Base-by-base conservation (phyloP, 2,797 vertebrate genomes). In the Spinus olivaceus region DNA sequence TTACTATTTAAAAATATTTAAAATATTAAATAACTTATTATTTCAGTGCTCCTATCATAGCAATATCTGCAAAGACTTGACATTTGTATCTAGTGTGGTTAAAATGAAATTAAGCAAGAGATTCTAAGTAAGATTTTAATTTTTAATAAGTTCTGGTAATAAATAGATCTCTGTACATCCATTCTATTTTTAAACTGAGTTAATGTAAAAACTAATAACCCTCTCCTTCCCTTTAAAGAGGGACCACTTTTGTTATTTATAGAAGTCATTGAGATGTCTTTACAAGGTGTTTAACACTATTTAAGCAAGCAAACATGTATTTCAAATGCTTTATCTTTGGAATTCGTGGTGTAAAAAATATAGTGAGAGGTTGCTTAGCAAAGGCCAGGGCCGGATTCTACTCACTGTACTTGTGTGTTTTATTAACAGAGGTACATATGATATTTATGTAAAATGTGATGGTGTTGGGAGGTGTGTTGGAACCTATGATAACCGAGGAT, bases 401-500 rank as follows among this genome's bases (percentile, higher is more conserved):
- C 47, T 95, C 2, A 86, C 9, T 83, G 24, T 79, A 14, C 89
- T 88, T 92, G 20, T 86, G 1, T 93, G 14, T 93, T 89, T 93
- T 88, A 79, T 95, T 84, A 94, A 93, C 98, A 99, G 99, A 90
- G 99, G 99, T 85, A 99, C 96, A 4, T 99, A 98, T 81, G 98
- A 99, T 94, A 99, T 99, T 96, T 99, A 98, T 60, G 98, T 99
- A 91, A 99, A 98, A 95, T 97, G 98, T 8, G 99, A 99, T 5
- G 98, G 99, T 50, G 95, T 97, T 51, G 99, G 98, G 87, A 98
- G 98, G 94, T 98, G 98, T 74, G 98, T 99, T 56, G 99, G 99
- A 88, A 98, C 98, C 90, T 99, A 99, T 56, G 99, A 99, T 96
- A 99, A 99, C 95, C 98, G 98, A 90, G 99, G 99, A 92, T 99